Evolutionary conservation across 2,888 invertebrate species (phyloP).

Genomic region (Iphiclides podalirius): DNA sequence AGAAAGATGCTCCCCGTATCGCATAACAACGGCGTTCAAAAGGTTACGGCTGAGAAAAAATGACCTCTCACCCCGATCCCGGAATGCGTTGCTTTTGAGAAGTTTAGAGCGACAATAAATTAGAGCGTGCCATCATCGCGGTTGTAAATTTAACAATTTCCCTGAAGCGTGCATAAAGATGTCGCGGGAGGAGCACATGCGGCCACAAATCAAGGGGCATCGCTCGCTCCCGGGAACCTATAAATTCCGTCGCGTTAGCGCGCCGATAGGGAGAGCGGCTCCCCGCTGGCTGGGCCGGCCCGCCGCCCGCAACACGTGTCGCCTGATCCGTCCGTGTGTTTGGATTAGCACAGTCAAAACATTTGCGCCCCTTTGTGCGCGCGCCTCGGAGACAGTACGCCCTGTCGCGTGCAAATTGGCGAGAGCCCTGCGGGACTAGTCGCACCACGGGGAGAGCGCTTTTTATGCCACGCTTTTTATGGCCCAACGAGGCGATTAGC

Average conservation of each 20-base stretch:
- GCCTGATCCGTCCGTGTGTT: slow-evolving; percentile 12
- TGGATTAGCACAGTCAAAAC: slow-evolving; percentile 20
- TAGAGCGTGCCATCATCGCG: slow-evolving; percentile 4
- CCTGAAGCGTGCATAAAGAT: slow-evolving; percentile 32
- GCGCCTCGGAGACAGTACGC: neutral
- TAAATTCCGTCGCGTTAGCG: slow-evolving; percentile 50
- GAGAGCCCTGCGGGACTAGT: too few species aligned
- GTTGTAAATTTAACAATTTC: slow-evolving; percentile 30
- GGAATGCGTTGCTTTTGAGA: neutral
- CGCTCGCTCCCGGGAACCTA: slow-evolving; percentile 53
- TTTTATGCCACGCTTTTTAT: too few species aligned
- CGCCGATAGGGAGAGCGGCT: slow-evolving; percentile 37
- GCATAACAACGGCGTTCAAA: neutral
- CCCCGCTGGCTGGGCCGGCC: slow-evolving; percentile 32
- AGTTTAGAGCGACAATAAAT: slow-evolving; percentile 22
- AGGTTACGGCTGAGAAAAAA: neutral
- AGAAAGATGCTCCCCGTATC: neutral
- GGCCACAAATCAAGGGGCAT: slow-evolving; percentile 21
- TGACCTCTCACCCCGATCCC: neutral
- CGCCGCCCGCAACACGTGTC: slow-evolving; percentile 15
- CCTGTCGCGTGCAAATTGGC: neutral
- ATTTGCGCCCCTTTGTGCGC: slow-evolving; percentile 5
- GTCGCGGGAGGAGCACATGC: slow-evolving; percentile 21
- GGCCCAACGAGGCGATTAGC: too few species aligned
- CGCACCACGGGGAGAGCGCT: too few species aligned